phyloP scores from a whole-genome alignment of 1,140 invertebrate species.

The Frieseomelitta varia region DNA sequence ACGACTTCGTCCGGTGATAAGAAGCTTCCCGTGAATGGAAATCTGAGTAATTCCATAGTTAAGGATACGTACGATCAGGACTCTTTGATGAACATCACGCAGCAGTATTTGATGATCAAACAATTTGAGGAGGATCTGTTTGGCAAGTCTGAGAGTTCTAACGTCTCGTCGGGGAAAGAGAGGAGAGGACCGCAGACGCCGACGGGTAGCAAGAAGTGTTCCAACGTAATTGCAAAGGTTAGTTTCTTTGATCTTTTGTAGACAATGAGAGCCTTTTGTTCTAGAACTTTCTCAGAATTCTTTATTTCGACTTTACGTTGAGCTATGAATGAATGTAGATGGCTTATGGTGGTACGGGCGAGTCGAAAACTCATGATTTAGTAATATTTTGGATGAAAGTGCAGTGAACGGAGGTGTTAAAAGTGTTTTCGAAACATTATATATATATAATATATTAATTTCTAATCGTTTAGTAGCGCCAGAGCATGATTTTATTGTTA shows the following conservation, averaged over 20 bases:
- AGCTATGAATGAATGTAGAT: neutral
- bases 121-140: constrained; percentile 66
- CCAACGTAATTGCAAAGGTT: neutral
- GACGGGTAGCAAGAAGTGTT: neutral
- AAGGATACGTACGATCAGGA: constrained; percentile 42
- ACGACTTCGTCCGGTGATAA: neutral
- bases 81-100: constrained; percentile 62
- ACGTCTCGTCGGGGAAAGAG: neutral
- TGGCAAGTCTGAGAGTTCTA: neutral
- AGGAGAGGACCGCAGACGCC: neutral
- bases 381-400: neutral
- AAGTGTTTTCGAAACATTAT: neutral
- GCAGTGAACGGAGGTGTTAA: neutral
- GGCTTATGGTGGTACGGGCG: neutral
- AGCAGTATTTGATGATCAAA: constrained; percentile 55
- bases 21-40: neutral
- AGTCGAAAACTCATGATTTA: neutral
- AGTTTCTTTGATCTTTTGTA: neutral
- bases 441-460: neutral
- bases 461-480: neutral
- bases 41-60: neutral
- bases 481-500: neutral
- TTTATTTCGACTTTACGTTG: neutral
- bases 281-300: no score
- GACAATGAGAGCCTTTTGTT: no score